Conservation (phyloP, 2,888 invertebrate species). For the Drosophila atripex region DNA sequence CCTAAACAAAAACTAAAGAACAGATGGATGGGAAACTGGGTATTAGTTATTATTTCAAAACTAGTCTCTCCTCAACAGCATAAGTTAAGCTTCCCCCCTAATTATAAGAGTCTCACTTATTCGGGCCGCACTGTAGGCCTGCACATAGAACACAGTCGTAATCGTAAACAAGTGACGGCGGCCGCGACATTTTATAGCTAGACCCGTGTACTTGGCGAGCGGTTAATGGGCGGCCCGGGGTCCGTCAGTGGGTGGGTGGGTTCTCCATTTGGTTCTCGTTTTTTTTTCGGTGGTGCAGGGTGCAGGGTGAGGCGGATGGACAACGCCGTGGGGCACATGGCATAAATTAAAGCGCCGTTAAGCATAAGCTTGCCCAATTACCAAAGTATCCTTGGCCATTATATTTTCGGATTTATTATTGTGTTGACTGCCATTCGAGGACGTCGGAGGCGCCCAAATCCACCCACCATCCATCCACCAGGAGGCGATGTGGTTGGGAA, state of each 20-base stretch:
- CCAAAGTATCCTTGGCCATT: constrained; percentile 75
- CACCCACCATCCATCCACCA: not conserved
- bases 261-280: constrained; percentile 4
- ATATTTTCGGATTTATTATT: constrained; percentile 76
- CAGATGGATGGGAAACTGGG: too few relatives aligned
- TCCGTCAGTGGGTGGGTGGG: constrained; percentile 7
- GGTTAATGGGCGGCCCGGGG: constrained; percentile 11
- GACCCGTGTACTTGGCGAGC: constrained; percentile 24
- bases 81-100: too few relatives aligned
- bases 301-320: not conserved
- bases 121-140: not conserved
- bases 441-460: constrained; percentile 5
- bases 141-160: constrained; percentile 54
- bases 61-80: too few relatives aligned
- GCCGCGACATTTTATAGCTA: constrained; percentile 73
- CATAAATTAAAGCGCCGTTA: constrained; percentile 77
- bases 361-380: constrained; percentile 77
- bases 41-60: too few relatives aligned
- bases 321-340: constrained; percentile 49
- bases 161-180: constrained; percentile 73
- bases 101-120: not conserved
- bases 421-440: constrained; percentile 65
- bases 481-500: not conserved
- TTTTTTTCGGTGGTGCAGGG: not conserved
- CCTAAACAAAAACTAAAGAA: not conserved